Evolutionary conservation across 2,888 invertebrate genomes (phyloP), one percentile per base, ranked within the genome.

Genomic region (Microdon myrmicae): DNA sequence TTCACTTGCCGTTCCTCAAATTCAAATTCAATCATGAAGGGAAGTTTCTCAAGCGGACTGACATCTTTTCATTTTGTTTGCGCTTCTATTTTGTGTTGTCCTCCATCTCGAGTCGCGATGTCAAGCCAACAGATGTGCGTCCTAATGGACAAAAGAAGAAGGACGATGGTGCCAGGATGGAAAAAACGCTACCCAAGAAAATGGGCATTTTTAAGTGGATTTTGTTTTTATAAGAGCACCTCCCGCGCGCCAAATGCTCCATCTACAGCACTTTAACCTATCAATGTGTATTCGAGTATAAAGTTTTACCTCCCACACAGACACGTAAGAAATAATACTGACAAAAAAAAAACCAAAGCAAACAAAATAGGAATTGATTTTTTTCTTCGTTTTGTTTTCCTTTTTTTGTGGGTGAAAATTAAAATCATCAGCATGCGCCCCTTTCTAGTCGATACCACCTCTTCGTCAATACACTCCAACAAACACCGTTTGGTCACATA

Each of bases 41-140:
- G 39, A 49, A 49, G 34, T 55, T 49, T 39, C 13, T 26, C 19
- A 8, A 31, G 16, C 43, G 17, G 38, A 48, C 47, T 37, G 48
- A 61, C 61, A 61, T 61, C 55, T 55, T 54, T 48, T 43, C 60
- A 43, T 60, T 60, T 61, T 59, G 51, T 59, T 59, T 51, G 45
- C 32, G 23, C 34, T 14, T 23, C 13, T 17, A 16, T 45, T 19
- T 38, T 47, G 35, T n/a, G n/a, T 37, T 43, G n/a, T 35, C 22
- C 16, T 20, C n/a, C 3, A 3, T 25, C 4, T 28, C 32, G 39
- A 58, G 58, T 59, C 58, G 34, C 34, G 34, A 51, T 34, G 58
- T 55, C 44, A 48, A 37, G 32, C 38, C 43, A 37, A 26, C 38
- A 48, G 31, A 60, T 44, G 44, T 43, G 43, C 32, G 25, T 12